Conservation (phyloP, 2,113 vertebrate genomes). For the Fukomys damarensis region DNA sequence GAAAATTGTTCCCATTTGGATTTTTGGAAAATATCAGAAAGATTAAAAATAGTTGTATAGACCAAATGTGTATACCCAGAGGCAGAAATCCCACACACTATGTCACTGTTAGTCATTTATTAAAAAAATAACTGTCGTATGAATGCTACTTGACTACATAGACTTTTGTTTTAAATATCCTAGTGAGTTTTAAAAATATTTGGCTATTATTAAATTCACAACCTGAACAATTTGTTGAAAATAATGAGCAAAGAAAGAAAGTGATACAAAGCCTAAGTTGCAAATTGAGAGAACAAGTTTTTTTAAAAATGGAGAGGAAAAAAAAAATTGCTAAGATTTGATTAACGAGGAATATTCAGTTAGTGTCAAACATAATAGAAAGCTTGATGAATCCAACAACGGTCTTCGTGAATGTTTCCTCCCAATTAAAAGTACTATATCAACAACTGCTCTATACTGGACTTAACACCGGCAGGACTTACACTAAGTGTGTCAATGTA, state of each 20-base stretch:
- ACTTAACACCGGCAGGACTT: neutral
- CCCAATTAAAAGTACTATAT: neutral
- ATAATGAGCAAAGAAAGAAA: neutral
- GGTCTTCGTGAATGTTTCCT: neutral
- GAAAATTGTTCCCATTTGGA: neutral
- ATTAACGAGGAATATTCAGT: constrained; percentile 45
- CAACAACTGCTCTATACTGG: rapidly evolving
- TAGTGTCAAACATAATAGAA: neutral
- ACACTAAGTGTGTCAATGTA: neutral
- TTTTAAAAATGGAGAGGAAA: neutral
- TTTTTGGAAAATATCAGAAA: constrained; percentile 38
- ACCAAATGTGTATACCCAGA: neutral
- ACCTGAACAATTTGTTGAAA: neutral
- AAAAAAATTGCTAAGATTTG: neutral
- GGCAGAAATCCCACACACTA: neutral
- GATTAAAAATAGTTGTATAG: neutral
- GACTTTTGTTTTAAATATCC: neutral
- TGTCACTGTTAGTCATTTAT: neutral
- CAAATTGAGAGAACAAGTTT: neutral
- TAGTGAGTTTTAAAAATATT: neutral
- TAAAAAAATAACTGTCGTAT: neutral
- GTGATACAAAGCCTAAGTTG: neutral
- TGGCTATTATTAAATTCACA: neutral
- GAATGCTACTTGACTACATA: neutral
- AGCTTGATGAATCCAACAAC: neutral